These are phyloP conservation scores for Rhinopithecus roxellana DNA, from an alignment of 2,113 vertebrate genomes.

Conservation along the genomic window DNA sequence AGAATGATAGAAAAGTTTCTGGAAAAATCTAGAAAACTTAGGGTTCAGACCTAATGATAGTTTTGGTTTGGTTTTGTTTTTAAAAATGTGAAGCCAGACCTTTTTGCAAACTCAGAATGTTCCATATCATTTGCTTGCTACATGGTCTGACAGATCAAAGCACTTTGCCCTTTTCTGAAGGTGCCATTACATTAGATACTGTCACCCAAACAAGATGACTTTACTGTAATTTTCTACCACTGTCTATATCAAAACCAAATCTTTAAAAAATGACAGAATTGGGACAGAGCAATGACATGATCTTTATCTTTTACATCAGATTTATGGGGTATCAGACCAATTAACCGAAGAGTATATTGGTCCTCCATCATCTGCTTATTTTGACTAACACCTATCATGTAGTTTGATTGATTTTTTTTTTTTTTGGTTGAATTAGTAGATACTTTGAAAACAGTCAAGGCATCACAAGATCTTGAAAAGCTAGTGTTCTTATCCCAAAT, in stretches of 20 bases:
- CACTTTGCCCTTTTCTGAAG: slow-evolving; percentile 19
- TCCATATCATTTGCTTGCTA: background rate
- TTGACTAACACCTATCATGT: background rate
- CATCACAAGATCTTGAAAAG: slow-evolving; percentile 6
- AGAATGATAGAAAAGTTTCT: background rate
- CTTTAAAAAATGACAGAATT: slow-evolving; percentile 13
- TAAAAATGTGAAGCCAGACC: background rate
- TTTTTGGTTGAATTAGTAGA: background rate
- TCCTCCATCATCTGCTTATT: background rate
- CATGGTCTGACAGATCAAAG: background rate
- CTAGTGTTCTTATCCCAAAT: background rate
- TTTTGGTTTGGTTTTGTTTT: background rate
- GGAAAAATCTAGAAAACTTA: background rate
- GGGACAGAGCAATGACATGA: background rate
- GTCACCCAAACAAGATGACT: background rate
- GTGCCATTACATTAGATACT: background rate
- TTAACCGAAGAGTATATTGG: background rate
- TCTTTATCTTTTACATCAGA: background rate
- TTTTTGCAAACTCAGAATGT: background rate
- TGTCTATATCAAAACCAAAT: background rate
- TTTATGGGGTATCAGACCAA: background rate
- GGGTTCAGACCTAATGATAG: background rate
- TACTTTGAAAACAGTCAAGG: background rate
- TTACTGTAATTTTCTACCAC: slow-evolving; percentile 1
- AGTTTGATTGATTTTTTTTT: background rate